Evolutionary conservation across 2,797 vertebrate species (phyloP).

Genomic region (Chelonia mydas): DNA sequence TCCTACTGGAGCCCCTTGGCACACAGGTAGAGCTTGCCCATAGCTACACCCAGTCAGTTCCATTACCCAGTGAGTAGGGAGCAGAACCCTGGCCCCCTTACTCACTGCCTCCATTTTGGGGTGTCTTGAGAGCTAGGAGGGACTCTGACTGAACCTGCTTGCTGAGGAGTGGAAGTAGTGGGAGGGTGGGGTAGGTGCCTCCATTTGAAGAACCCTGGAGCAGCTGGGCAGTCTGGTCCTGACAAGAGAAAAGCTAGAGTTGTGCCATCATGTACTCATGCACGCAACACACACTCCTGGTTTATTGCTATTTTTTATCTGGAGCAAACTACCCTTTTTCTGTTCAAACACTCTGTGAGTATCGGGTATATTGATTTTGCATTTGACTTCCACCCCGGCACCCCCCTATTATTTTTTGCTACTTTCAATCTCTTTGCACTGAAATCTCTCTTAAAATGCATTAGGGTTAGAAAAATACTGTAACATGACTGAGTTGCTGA

Average conservation of each 20-base stretch:
- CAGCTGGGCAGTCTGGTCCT: not conserved
- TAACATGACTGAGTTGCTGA: slow-evolving; percentile 50
- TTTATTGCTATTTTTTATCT: not conserved
- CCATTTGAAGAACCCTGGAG: not conserved
- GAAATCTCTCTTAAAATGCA: slow-evolving; percentile 62
- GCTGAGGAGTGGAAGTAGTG: not conserved
- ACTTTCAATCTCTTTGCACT: slow-evolving; percentile 49
- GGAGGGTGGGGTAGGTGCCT: not conserved
- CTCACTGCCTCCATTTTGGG: not conserved
- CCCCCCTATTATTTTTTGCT: slow-evolving; percentile 19
- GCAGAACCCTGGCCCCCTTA: not conserved
- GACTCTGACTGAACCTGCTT: not conserved
- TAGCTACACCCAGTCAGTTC: not conserved
- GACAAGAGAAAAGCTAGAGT: not conserved
- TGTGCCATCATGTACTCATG: not conserved
- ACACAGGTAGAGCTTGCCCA: not conserved
- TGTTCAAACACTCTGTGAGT: slow-evolving; percentile 17
- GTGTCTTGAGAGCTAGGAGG: not conserved
- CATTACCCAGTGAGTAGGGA: not conserved
- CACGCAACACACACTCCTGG: not conserved
- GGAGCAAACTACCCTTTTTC: not conserved
- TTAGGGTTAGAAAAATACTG: slow-evolving; percentile 50
- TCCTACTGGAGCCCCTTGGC: not conserved
- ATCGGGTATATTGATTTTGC: slow-evolving; percentile 45
- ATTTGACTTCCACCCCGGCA: not conserved